Conservation (phyloP, 2,797 vertebrate species). For the Crenichthys baileyi region DNA sequence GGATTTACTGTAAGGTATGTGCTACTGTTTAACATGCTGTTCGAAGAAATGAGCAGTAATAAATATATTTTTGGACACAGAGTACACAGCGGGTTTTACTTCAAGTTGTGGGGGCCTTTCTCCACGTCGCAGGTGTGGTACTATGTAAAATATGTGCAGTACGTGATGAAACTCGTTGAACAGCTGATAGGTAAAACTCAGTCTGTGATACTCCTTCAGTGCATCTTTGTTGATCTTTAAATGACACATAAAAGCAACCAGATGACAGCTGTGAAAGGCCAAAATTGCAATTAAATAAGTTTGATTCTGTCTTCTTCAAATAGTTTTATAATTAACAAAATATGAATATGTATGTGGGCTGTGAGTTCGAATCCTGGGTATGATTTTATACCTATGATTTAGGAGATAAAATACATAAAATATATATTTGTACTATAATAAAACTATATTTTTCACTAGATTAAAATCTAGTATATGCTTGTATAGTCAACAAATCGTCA, state of each 20-base stretch:
- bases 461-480: no score
- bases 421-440: no score
- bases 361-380: background rate
- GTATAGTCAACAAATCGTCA: no score
- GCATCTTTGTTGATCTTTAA: constrained; percentile 1
- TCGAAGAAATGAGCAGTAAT: background rate
- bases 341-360: background rate
- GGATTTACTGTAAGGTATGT: background rate
- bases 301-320: background rate
- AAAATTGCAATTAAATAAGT: background rate
- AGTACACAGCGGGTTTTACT: background rate
- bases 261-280: background rate
- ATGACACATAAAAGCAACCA: background rate
- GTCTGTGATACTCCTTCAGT: background rate
- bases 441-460: no score
- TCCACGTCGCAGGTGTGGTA: background rate
- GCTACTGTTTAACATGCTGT: background rate
- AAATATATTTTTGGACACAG: background rate
- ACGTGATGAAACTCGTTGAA: background rate
- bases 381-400: no score
- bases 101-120: background rate
- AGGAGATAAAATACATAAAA: no score
- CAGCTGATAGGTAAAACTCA: background rate
- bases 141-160: background rate
- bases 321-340: background rate